Conservation (phyloP, 2,113 vertebrate genomes). For the Coracopsis vasa region DNA sequence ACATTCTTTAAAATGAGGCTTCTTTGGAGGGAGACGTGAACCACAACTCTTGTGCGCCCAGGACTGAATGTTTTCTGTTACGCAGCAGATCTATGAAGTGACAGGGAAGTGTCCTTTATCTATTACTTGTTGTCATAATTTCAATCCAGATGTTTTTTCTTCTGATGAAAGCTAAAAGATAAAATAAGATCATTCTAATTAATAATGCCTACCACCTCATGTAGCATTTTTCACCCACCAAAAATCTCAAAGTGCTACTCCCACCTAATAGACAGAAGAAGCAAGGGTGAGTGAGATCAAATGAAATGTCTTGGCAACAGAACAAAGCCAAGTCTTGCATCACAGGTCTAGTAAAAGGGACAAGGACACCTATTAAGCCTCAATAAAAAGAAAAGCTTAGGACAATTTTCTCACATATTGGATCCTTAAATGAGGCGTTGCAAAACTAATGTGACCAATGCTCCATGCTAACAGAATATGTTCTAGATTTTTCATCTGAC, state of each 20-base stretch:
- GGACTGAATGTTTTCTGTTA: background rate
- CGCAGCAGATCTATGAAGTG: background rate
- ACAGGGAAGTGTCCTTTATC: background rate
- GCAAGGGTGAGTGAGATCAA: background rate
- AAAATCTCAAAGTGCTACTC: background rate
- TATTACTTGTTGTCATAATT: background rate
- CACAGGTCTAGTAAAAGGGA: background rate
- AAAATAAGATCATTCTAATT: background rate
- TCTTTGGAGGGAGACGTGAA: accelerated
- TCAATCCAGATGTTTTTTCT: background rate
- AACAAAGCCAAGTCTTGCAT: background rate
- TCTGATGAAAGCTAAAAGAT: background rate
- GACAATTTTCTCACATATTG: constrained; percentile 32
- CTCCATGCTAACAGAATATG: background rate
- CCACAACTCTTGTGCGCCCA: background rate
- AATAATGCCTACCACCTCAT: background rate
- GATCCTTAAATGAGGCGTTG: background rate
- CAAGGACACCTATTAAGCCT: background rate
- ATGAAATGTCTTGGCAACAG: background rate
- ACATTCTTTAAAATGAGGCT: background rate
- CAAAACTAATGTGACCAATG: background rate
- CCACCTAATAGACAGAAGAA: background rate
- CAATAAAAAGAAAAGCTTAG: background rate
- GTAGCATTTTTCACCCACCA: background rate
- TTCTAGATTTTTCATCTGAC: background rate